Evolutionary conservation across 2,797 vertebrate species (phyloP), one percentile per base, ranked within the genome.

Genomic region (Xenopus petersii): DNA sequence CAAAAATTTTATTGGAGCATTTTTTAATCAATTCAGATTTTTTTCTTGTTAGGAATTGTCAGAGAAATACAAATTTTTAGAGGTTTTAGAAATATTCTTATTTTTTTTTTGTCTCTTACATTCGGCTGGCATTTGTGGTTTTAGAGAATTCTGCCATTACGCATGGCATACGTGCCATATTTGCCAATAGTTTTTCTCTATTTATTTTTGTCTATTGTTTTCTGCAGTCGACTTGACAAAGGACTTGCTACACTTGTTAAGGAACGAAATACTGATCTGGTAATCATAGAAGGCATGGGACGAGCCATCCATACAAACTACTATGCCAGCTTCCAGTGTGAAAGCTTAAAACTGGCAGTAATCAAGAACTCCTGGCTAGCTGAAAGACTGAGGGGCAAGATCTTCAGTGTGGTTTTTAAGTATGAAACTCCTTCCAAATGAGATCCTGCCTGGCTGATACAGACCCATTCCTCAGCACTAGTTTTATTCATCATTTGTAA

Each of bases 351-450:
- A 84, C 93, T 98, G 73, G 98, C 98, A 0, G 97, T 99, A 64
- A 92, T 99, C 89, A 99, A 99, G 82, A 99, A 99, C 86, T 92
- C 96, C 2, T 99, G 98, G 98, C 91, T 99, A 47, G 96, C 97
- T 0, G 96, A 98, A 46, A 93, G 97, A 0, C 92, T 99, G 0
- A 97, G 97, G 0, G 98, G 98, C 10, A 98, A 92, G 74, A 93
- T 99, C 76, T 99, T 98, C 90, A 99, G 98, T 0, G 96, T 99
- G 79, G 98, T 99, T 81, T 99, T 98, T 84, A 99, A 99, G 83
- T 99, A 96, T 0, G 97, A 99, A 88, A 90, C 94, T 66, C 95
- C 98, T 0, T 75, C 83, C 0, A 81, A 89, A 69, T 84, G 86
- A 88, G 73, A 11, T 10, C 4, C 15, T 10, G 1, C 0, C 47